A percentile compares a stretch with the other conserved stretches of the same genome.
Conservation (phyloP, 2,797 vertebrate genomes). For the Synaphobranchus kaupii region DNA sequence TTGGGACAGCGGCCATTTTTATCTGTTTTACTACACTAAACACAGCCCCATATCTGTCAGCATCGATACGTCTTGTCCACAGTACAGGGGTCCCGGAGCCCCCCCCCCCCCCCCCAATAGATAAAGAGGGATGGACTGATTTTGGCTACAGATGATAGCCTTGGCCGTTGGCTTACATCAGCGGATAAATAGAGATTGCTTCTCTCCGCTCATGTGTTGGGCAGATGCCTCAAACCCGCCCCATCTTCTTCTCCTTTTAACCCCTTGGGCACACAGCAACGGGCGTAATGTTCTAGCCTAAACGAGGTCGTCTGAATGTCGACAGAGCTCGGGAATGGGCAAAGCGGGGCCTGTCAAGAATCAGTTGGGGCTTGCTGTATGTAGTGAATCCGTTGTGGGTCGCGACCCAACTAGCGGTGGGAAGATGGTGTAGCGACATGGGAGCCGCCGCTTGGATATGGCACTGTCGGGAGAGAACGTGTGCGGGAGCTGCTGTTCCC, state of each 20-base stretch:
- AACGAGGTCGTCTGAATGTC: conserved; percentile 38
- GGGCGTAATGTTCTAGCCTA: conserved; percentile 22
- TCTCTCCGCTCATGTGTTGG: conserved; percentile 32
- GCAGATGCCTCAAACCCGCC: not conserved
- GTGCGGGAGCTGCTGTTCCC: not conserved
- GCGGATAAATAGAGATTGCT: conserved; percentile 37
- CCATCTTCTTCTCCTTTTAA: conserved; percentile 39
- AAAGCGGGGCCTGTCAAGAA: not conserved
- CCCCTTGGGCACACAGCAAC: conserved; percentile 14
- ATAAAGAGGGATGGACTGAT: conserved; percentile 32
- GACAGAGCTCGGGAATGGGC: conserved; percentile 6
- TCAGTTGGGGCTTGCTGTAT: not conserved
- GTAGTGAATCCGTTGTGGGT: too few species aligned
- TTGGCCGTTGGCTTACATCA: conserved; percentile 27
- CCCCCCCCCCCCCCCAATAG: not conserved
- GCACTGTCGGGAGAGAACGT: not conserved
- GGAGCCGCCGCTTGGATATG: not conserved
- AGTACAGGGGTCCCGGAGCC: conserved; percentile 21
- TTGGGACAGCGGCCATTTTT: conserved; percentile 39
- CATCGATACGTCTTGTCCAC: conserved; percentile 28
- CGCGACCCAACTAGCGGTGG: not conserved
- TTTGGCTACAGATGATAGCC: conserved; percentile 34
- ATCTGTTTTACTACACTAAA: conserved; percentile 40
- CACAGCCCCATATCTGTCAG: conserved; percentile 28
- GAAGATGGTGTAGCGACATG: not conserved